phyloP scores from a whole-genome alignment of 2,113 vertebrate species.

The Eretmochelys imbricata region DNA sequence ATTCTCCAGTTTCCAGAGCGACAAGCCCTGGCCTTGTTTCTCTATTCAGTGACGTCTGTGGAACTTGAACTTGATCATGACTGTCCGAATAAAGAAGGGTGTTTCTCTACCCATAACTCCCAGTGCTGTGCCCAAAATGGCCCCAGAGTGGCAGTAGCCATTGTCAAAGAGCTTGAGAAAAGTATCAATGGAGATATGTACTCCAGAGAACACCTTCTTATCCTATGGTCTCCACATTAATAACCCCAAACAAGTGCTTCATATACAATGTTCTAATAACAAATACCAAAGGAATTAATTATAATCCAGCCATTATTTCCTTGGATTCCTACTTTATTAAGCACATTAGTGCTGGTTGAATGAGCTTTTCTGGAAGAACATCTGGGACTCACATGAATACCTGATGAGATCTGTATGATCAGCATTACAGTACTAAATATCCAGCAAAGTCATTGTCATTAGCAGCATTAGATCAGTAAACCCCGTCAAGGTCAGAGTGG shows the following conservation, averaged over 20 bases:
- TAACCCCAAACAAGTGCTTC: slow-evolving; percentile 65
- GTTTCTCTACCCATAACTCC: background rate
- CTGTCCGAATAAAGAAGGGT: background rate
- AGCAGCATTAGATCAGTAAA: background rate
- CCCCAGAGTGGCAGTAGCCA: background rate
- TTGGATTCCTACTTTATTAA: slow-evolving; percentile 64
- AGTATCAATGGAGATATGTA: background rate
- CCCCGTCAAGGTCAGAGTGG: background rate
- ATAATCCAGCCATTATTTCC: slow-evolving; percentile 69
- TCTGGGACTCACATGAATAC: slow-evolving; percentile 60
- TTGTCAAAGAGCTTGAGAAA: slow-evolving; percentile 54
- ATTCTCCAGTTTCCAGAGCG: background rate
- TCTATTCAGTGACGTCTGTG: background rate
- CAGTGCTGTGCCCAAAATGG: background rate
- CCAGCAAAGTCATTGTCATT: background rate
- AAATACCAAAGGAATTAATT: slow-evolving; percentile 74
- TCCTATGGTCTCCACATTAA: slow-evolving; percentile 62
- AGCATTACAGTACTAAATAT: background rate
- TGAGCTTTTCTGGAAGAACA: slow-evolving; percentile 49
- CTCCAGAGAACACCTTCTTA: slow-evolving; percentile 26
- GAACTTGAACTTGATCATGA: background rate
- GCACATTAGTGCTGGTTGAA: slow-evolving; percentile 52
- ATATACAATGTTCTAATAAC: slow-evolving; percentile 66
- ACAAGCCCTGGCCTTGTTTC: background rate
- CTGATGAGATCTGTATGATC: slow-evolving; percentile 6